Base-by-base conservation (phyloP, 2,797 vertebrate species). In the Rallus crepitans region DNA sequence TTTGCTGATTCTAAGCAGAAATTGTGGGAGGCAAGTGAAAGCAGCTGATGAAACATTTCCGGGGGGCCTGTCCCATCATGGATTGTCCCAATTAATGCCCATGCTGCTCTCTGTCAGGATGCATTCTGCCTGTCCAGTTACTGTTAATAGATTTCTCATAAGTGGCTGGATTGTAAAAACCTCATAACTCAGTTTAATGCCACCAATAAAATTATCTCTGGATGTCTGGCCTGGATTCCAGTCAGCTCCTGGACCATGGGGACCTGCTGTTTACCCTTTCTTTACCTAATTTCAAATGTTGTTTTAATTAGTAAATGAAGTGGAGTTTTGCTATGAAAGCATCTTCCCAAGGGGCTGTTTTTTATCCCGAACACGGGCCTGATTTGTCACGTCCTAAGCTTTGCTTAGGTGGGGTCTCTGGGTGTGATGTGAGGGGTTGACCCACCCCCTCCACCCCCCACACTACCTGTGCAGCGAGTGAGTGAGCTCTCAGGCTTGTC, bases 101-200 rank as follows among this genome's bases (percentile, higher is more conserved):
- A n/a, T 94, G 97, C 98, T 97, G 98, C 93, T 96, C 94, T 97
- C 97, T 96, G 96, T 95, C 88, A 97, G 97, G 97, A 98, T 96
- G 97, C 93, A 97, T 98, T 98, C 97, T 98, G 98, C 98, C 98
- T 97, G 98, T 97, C 98, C 98, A 97, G 98, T 97, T 97, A 96
- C 98, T 98, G 98, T 98, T 98, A 98, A 99, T 98, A 98, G 98
- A 97, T 97, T 98, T 98, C 98, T 98, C 97, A 98, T 98, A 98
- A 98, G 98, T 98, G 98, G 98, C 97, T 98, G 97, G 96, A 98
- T 97, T 98, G 97, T 98, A 98, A 98, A 98, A 98, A 97, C 97
- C 97, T 98, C 98, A 97, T 98, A 98, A 98, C 97, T 98, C 98
- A 98, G 97, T 97, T 98, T 98, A 98, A 98, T 98, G 97, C 97